These are phyloP conservation scores for Lycaena phlaeas DNA, from an alignment of 2,888 invertebrate genomes.

Conservation along the genomic window DNA sequence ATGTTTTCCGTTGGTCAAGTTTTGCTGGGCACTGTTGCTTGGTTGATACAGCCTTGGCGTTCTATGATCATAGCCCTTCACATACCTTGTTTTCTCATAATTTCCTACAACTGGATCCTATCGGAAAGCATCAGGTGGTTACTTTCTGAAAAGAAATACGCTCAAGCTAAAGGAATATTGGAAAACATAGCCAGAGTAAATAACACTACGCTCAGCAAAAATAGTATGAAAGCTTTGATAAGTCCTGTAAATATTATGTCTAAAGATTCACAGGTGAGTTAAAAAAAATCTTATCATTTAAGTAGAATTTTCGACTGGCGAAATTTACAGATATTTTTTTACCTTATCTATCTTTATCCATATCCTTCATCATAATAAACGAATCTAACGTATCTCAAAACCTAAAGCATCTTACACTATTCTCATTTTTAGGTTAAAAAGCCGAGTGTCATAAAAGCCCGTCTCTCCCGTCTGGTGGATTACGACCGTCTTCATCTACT, in stretches of 20 bases:
- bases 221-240: slow-evolving; percentile 38
- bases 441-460: slow-evolving; percentile 30
- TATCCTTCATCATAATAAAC: background rate
- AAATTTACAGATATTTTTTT: too few species aligned
- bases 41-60: slow-evolving; percentile 79
- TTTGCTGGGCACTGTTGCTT: slow-evolving; percentile 76
- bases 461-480: slow-evolving; percentile 80
- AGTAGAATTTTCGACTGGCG: too few species aligned
- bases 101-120: slow-evolving; percentile 76
- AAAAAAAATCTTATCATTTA: too few species aligned
- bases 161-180: slow-evolving; percentile 74
- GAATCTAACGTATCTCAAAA: background rate
- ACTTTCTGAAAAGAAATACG: slow-evolving; percentile 74
- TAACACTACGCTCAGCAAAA: slow-evolving; percentile 26
- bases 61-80: slow-evolving; percentile 76
- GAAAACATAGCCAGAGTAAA: slow-evolving; percentile 76
- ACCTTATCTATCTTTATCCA: too few species aligned
- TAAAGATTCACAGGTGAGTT: slow-evolving; percentile 3
- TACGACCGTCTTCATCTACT: slow-evolving; percentile 79
- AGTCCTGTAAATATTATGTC: slow-evolving; percentile 31
- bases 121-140: slow-evolving; percentile 83
- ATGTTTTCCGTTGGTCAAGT: slow-evolving; percentile 83
- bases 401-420: too few species aligned
- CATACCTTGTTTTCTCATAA: slow-evolving; percentile 76
- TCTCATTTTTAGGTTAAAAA: slow-evolving; percentile 12